Percentiles rank a stretch among this genome's conserved stretches.
phyloP scores from a whole-genome alignment of 1,140 invertebrate genomes.

The Drosophila murphyi region DNA sequence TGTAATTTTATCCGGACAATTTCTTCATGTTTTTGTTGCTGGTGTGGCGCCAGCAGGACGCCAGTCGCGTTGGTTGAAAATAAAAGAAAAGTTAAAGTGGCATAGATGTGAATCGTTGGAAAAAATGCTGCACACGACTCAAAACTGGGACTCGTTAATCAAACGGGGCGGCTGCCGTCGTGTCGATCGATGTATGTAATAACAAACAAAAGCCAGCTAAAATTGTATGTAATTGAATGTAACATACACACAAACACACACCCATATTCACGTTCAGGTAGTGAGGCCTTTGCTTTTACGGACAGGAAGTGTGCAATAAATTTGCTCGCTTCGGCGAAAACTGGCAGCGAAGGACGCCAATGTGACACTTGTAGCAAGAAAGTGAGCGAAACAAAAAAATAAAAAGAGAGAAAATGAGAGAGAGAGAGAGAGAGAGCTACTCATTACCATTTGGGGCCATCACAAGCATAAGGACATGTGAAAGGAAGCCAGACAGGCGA shows the following conservation, averaged over 20 bases:
- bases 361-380: conserved; percentile 49
- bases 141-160: conserved; percentile 59
- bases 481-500: conserved; percentile 57
- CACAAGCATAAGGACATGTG: conserved; percentile 58
- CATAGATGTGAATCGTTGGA: conserved; percentile 49
- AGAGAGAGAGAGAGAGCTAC: conserved; percentile 12
- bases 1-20: conserved; percentile 60
- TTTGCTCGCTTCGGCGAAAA: conserved; percentile 45
- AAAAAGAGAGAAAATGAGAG: neutral
- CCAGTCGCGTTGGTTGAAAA: conserved; percentile 52
- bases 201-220: conserved; percentile 55
- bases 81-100: conserved; percentile 75
- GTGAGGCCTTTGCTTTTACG: conserved; percentile 37
- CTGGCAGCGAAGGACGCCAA: conserved; percentile 42
- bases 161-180: conserved; percentile 49
- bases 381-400: neutral
- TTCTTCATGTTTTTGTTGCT: conserved; percentile 42
- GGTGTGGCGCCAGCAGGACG: conserved; percentile 67
- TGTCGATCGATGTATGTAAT: conserved; percentile 68
- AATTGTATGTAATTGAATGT: conserved; percentile 77
- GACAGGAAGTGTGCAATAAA: conserved; percentile 75
- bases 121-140: conserved; percentile 62
- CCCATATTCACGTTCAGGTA: conserved; percentile 14
- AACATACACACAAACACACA: conserved; percentile 31
- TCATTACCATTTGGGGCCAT: conserved; percentile 78